Evolutionary conservation across 2,797 vertebrate species (phyloP).

Genomic region (Philypnodon macrostomus): DNA sequence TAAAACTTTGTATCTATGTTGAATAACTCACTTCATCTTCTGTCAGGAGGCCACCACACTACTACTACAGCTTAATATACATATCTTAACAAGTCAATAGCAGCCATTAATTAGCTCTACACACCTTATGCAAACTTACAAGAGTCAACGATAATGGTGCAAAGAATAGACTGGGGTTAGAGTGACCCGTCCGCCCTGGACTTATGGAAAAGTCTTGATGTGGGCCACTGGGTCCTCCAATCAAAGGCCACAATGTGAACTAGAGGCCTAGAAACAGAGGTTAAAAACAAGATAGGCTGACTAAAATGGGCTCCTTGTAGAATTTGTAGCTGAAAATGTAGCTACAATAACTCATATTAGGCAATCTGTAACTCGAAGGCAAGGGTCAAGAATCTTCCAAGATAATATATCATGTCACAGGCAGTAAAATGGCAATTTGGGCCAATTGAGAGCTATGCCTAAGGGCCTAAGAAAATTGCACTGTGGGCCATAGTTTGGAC

Average conservation of each 20-base stretch:
- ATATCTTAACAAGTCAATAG: slow-evolving; percentile 57
- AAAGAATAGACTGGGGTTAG: slow-evolving; percentile 35
- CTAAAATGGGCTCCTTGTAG: no score
- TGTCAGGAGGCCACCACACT: slow-evolving; percentile 29
- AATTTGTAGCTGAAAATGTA: no score
- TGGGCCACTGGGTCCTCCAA: slow-evolving; percentile 48
- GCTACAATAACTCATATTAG: no score
- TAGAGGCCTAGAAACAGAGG: slow-evolving; percentile 38
- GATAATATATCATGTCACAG: no score
- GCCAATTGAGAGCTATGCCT: no score
- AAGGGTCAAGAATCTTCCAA: no score
- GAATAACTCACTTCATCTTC: slow-evolving; percentile 44
- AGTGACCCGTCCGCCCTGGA: slow-evolving; percentile 22
- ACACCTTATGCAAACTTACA: slow-evolving; percentile 60
- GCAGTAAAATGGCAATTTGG: no score
- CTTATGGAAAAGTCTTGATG: slow-evolving; percentile 38
- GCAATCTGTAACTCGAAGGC: no score
- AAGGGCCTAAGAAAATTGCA: no score
- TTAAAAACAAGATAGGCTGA: slow-evolving; percentile 13
- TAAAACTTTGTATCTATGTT: no score
- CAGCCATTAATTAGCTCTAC: slow-evolving; percentile 48
- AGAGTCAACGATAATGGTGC: slow-evolving; percentile 45
- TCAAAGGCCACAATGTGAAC: slow-evolving; percentile 48
- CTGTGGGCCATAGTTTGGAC: no score
- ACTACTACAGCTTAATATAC: slow-evolving; percentile 53